Conservation (phyloP, 2,888 invertebrate species). For the Epistrophe grossulariae region DNA sequence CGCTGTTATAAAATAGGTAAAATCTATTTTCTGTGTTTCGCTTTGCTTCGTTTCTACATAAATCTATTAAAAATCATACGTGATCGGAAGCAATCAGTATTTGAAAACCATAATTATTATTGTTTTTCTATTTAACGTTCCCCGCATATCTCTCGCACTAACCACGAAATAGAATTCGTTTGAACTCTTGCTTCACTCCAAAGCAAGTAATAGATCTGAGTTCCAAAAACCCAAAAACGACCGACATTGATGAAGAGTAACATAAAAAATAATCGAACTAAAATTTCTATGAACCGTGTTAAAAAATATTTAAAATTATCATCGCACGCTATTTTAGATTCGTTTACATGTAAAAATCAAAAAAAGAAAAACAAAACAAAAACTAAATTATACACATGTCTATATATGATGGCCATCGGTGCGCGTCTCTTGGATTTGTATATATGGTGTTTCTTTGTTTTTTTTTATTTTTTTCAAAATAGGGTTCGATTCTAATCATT, state of each 20-base stretch:
- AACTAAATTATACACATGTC: conserved; percentile 59
- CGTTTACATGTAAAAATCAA: conserved; percentile 63
- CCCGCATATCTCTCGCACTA: neutral
- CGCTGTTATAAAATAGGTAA: conserved; percentile 17
- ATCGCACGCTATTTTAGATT: conserved; percentile 72
- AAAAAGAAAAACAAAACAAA: conserved; percentile 25
- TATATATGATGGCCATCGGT: conserved; percentile 22
- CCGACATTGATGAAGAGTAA: conserved; percentile 43
- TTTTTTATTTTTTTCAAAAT: conserved; percentile 1
- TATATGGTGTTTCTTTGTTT: conserved; percentile 29
- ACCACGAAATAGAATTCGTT: conserved; percentile 21
- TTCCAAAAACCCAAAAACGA: conserved; percentile 15
- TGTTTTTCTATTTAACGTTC: conserved; percentile 35
- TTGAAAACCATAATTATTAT: conserved; percentile 62
- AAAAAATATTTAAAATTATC: conserved; percentile 71
- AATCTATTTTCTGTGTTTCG: neutral
- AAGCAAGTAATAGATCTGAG: conserved; percentile 4
- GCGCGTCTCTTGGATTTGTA: conserved; percentile 17
- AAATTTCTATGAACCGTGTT: conserved; percentile 75
- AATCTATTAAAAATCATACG: conserved; percentile 69
- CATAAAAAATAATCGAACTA: conserved; percentile 68
- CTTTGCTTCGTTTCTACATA: conserved; percentile 6
- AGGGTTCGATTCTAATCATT: conserved; percentile 66
- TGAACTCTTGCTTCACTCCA: conserved; percentile 65
- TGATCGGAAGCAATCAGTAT: conserved; percentile 77